Conservation (phyloP, 2,888 invertebrate species). For the Hofmannophila pseudospretella region DNA sequence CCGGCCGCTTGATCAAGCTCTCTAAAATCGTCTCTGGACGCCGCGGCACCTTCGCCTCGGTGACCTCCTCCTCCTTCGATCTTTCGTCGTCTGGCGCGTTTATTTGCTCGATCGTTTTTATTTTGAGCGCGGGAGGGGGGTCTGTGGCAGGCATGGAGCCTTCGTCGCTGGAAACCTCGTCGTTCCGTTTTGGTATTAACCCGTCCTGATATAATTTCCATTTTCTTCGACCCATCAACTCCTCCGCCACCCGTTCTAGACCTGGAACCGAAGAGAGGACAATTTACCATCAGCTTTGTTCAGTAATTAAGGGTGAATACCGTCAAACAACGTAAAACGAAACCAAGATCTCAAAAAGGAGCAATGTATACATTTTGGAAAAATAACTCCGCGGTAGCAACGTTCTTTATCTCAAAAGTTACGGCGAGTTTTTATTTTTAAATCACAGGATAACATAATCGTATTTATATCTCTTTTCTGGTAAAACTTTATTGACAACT, state of each 20-base stretch:
- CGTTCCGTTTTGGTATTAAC: constrained; percentile 68
- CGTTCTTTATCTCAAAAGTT: too few relatives aligned
- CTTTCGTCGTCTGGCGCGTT: constrained; percentile 60
- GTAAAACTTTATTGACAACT: too few relatives aligned
- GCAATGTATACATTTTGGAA: too few relatives aligned
- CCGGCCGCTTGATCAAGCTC: constrained; percentile 69
- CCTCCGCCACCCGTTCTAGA: constrained; percentile 97
- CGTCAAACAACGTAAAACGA: too few relatives aligned
- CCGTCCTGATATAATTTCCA: constrained; percentile 95
- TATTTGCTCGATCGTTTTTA: constrained; percentile 74
- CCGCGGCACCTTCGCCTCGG: constrained; percentile 31
- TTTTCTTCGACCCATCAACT: constrained; percentile 98
- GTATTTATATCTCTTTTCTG: too few relatives aligned
- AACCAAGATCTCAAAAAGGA: too few relatives aligned
- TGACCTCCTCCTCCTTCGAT: constrained; percentile 25
- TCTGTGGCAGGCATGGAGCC: constrained; percentile 67
- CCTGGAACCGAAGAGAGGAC: constrained; percentile 78
- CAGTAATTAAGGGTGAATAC: too few relatives aligned
- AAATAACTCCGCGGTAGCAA: too few relatives aligned
- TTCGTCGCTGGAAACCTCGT: constrained; percentile 65
- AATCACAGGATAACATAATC: too few relatives aligned
- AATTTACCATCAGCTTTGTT: background rate
- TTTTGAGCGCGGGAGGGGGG: constrained; percentile 69
- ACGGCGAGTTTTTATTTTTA: too few relatives aligned
- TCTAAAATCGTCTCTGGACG: constrained; percentile 74